phyloP scores from a whole-genome alignment of 2,888 invertebrate genomes.

The Calliphora vomitoria region DNA sequence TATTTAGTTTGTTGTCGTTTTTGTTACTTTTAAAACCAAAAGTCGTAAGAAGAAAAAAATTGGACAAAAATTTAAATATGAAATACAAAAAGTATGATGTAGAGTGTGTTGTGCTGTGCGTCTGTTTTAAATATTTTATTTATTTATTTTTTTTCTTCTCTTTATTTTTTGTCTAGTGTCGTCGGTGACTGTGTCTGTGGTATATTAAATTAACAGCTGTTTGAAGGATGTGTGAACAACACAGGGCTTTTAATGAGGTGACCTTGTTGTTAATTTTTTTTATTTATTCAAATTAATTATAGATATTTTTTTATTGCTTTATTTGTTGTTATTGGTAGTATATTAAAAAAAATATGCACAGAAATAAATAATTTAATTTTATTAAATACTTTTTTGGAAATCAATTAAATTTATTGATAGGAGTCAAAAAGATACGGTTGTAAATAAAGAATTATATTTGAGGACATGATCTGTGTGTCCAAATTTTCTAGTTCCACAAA shows the following conservation, averaged over 20 bases:
- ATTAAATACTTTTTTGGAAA: neutral
- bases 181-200: conserved; percentile 51
- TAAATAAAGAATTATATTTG: no score
- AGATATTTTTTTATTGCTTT: conserved; percentile 29
- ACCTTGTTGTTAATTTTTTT: conserved; percentile 59
- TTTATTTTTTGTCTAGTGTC: conserved; percentile 34
- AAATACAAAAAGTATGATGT: conserved; percentile 7
- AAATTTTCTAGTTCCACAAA: no score
- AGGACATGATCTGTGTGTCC: no score
- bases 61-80: conserved; percentile 39
- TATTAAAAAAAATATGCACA: neutral
- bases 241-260: conserved; percentile 59
- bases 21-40: conserved; percentile 17
- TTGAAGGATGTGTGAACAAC: conserved; percentile 66
- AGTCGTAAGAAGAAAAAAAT: conserved; percentile 17
- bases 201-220: conserved; percentile 62
- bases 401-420: neutral
- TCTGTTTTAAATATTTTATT: conserved; percentile 51
- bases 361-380: neutral
- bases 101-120: neutral
- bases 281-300: conserved; percentile 26
- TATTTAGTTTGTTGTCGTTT: neutral
- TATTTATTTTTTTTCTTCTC: conserved; percentile 30
- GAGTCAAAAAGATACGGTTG: no score
- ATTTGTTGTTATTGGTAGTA: conserved; percentile 2